Evolutionary conservation across 2,797 vertebrate genomes (phyloP).

Genomic region (Spinibarbus caldwelli): DNA sequence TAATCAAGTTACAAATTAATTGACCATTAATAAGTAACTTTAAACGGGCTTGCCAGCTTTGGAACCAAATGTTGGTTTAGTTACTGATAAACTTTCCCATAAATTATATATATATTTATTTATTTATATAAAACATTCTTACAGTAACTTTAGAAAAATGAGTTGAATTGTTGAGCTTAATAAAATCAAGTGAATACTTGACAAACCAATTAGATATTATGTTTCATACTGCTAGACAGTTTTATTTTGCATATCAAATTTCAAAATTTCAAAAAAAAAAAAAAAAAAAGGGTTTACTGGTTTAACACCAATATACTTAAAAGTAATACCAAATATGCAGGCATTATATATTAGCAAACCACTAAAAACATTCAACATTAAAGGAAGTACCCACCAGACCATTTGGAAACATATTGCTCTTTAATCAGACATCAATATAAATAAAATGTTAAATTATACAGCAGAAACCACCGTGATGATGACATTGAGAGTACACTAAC

Average conservation of each 20-base stretch:
- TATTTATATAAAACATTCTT: too few species aligned
- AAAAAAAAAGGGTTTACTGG: too few species aligned
- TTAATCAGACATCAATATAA: constrained; percentile 65
- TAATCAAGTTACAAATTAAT: background rate
- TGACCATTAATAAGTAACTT: background rate
- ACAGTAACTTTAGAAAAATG: background rate
- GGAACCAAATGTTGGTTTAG: background rate
- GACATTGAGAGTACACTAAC: constrained; percentile 53
- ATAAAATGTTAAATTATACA: constrained; percentile 64
- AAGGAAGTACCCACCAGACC: background rate
- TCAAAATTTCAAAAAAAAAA: too few species aligned
- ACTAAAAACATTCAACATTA: background rate
- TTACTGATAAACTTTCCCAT: background rate
- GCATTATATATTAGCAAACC: background rate
- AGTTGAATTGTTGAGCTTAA: background rate
- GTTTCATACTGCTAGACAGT: background rate
- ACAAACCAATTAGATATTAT: too few species aligned
- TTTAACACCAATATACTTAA: background rate
- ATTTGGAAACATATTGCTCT: constrained; percentile 66
- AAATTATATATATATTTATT: too few species aligned
- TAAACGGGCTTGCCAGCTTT: background rate
- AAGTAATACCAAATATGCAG: too few species aligned
- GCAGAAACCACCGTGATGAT: constrained; percentile 63
- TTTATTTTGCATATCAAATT: background rate
- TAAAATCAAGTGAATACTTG: background rate